Evolutionary conservation across 1,140 invertebrate species (phyloP), one percentile per base, ranked within the genome.

Genomic region (Anthonomus grandis): DNA sequence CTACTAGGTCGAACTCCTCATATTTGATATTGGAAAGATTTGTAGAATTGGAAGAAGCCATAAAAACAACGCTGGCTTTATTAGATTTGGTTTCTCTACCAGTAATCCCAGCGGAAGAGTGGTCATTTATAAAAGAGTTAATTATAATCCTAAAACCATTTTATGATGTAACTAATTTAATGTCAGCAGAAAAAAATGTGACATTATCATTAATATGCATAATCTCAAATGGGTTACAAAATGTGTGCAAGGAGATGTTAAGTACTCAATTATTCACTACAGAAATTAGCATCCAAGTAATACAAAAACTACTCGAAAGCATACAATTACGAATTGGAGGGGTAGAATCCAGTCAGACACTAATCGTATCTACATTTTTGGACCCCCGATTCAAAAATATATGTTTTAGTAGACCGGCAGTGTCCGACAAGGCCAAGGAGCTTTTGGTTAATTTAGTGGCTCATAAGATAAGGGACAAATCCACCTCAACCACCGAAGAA

Each of bases 61-160:
- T 55, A 8, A 55, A 31, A 36, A 17, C 24, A 13, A 18, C 41
- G n/a, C 22, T 55, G 22, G 51, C 37, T 10, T 31, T 47, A 45
- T 31, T 27, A 15, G 46, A 25, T 41, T 48, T 10, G n/a, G 37
- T 24, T 13, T 31, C 27, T 31, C 31, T 46, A 6, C 47, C 45
- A 37, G 41, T 45, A 17, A 23, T 57, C 34, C 50, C 41, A 12
- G 48, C 23, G 10, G 17, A 46, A 41, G 63, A 67, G 15, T 51
- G 62, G 37, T 24, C 18, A 18, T 15, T 45, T 1, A 18, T 57
- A 36, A 18, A 34, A 36, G 27, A 63, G 15, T 17, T 65, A 17
- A 17, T 18, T n/a, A 45, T 19, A 19, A 27, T 64, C n/a, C 58
- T 70, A 51, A 36, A 62, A 57, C 63, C 64, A 17, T 63, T 69